These are phyloP conservation scores for Dynastes tityus DNA, from an alignment of 2,888 invertebrate species.

Conservation along the genomic window DNA sequence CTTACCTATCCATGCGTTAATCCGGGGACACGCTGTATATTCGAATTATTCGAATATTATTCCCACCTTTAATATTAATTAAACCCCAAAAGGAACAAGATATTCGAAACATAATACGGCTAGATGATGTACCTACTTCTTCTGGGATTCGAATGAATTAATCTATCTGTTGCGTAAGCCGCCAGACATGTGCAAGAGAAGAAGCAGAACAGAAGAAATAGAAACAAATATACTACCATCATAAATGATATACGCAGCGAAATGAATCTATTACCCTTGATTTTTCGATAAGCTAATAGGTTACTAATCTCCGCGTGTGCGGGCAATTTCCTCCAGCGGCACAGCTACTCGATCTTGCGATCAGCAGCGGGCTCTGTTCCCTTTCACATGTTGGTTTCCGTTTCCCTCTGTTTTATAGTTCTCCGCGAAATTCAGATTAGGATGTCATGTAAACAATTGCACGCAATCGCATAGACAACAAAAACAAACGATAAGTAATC, in stretches of 20 bases:
- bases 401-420: conserved; percentile 32
- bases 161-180: background rate
- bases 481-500: conserved; percentile 33
- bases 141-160: background rate
- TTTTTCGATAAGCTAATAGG: background rate
- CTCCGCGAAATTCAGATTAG: conserved; percentile 32
- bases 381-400: conserved; percentile 30
- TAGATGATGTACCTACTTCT: no score
- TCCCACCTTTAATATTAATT: background rate
- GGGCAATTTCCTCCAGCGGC: conserved; percentile 19
- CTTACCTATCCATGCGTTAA: no score
- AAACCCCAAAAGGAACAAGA: background rate
- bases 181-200: background rate
- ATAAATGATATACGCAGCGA: background rate
- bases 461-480: conserved; percentile 1
- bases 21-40: no score
- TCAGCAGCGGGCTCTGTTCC: conserved; percentile 11
- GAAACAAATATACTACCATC: background rate
- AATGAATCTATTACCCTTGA: conserved; percentile 4
- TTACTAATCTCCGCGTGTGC: background rate
- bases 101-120: background rate
- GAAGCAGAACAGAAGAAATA: background rate
- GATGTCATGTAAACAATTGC: conserved; percentile 17
- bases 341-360: background rate
- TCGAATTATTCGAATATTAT: no score